Evolutionary conservation across 2,888 invertebrate genomes (phyloP), one percentile per base, ranked within the genome.

Genomic region (Polydesmus complanatus): DNA sequence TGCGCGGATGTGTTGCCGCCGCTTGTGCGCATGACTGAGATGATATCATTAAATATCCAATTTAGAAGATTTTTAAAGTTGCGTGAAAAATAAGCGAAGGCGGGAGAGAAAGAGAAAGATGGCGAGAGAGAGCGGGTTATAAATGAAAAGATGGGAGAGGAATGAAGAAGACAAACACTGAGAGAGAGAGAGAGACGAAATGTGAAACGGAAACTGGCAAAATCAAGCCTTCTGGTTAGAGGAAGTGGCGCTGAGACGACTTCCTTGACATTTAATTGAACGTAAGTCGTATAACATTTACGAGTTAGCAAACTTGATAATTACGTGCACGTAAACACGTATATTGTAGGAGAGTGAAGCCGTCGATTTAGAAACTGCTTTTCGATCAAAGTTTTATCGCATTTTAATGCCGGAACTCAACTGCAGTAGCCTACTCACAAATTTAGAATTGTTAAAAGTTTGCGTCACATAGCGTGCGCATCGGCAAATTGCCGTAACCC

Each of bases 51-150:
- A 37, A 37, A 37, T 37, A 37, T 37, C 37, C 37, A 37, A 37
- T 37, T 37, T 37, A 37, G 37, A 37, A 14, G 14, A 37, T 37
- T 37, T 37, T 37, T 37, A 5, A 37, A 37, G 37, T 37, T 37
- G 37, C 37, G 37, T 37, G 37, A 8, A 14, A n/a, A n/a, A n/a
- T n/a, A n/a, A n/a, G n/a, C n/a, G n/a, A n/a, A n/a, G 58, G 65
- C 61, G 60, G 61, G 58, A 49, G 63, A 60, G 58, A 56, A 56
- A 57, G 51, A 59, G 57, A 59, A 8, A 64, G 60, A 27, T 25
- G 59, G 52, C 3, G 61, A 63, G 23, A 48, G 50, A 49, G 47
- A 56, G 27, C 51, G 50, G 27, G 37, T 37, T 37, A 14, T 14
- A 37, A 37, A 37, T 37, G 37, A 37, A 37, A 37, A 37, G 37